Percentiles rank a stretch among this genome's conserved stretches.
Evolutionary conservation across 2,888 invertebrate genomes (phyloP).

Genomic region (Rugalucina vietnamica): DNA sequence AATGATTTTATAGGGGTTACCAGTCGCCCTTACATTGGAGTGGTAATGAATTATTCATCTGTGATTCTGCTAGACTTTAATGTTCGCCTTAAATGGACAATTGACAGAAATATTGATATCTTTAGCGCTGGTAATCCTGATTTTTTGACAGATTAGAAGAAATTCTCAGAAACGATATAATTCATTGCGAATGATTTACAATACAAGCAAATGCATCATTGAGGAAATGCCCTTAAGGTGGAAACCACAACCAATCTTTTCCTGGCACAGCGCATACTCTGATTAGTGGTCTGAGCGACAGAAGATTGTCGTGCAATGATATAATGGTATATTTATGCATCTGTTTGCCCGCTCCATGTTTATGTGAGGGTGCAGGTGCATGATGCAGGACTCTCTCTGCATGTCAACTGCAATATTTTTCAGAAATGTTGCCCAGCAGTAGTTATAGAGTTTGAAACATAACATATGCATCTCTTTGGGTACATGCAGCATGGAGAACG

Average conservation of each 20-base stretch:
- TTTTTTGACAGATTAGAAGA: constrained; percentile 5
- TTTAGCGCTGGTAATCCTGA: not conserved
- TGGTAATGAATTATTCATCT: constrained; percentile 52
- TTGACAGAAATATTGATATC: constrained; percentile 12
- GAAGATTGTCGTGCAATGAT: constrained; percentile 52
- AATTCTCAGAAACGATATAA: not conserved
- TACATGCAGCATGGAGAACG: not conserved
- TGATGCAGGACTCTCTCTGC: not conserved
- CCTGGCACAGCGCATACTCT: constrained; percentile 20
- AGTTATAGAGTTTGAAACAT: not conserved
- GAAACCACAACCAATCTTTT: constrained; percentile 29
- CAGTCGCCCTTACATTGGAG: constrained; percentile 10
- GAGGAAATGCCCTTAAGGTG: not conserved
- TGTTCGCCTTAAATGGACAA: not conserved
- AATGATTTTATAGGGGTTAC: constrained; percentile 14
- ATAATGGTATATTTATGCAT: constrained; percentile 49
- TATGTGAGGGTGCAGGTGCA: constrained; percentile 10
- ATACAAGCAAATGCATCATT: not conserved
- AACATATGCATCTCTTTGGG: not conserved
- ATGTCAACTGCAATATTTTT: not conserved
- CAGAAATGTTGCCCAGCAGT: not conserved
- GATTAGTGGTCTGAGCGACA: constrained; percentile 38
- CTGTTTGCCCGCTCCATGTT: not conserved
- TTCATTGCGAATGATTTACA: not conserved
- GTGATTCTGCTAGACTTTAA: constrained; percentile 4